phyloP scores from a whole-genome alignment of 2,113 vertebrate genomes.

The Urocolius indicus region DNA sequence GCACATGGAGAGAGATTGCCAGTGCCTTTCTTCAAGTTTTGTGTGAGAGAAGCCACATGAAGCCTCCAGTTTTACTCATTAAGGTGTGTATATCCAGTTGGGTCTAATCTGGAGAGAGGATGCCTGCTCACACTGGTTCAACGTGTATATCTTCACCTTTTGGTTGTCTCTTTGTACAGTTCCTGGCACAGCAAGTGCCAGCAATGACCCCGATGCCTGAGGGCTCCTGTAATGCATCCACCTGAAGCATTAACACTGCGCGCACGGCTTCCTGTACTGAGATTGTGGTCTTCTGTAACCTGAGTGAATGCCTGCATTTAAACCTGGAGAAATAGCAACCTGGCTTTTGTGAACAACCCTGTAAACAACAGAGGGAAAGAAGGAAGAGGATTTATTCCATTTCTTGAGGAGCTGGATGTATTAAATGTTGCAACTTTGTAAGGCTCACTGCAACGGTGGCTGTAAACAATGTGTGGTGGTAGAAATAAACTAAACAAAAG shows the following conservation, averaged over 20 bases:
- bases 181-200: neutral
- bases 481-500: slow-evolving; percentile 67
- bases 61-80: neutral
- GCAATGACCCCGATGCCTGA: neutral
- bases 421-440: slow-evolving; percentile 61
- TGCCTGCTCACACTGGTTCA: neutral
- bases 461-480: slow-evolving; percentile 59
- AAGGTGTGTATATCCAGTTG: neutral
- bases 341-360: slow-evolving; percentile 1
- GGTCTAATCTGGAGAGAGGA: neutral
- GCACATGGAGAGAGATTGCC: neutral
- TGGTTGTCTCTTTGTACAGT: neutral
- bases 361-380: neutral
- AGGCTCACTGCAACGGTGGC: slow-evolving; percentile 25
- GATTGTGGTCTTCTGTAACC: neutral
- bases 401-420: slow-evolving; percentile 51
- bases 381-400: slow-evolving; percentile 49
- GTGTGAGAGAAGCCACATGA: neutral
- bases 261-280: neutral
- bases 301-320: slow-evolving; percentile 12
- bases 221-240: neutral
- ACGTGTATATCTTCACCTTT: neutral
- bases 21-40: neutral
- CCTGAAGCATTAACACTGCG: neutral
- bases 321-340: slow-evolving; percentile 25